A percentile compares a stretch with the other conserved stretches of the same genome.
These are phyloP conservation scores for Hofmannophila pseudospretella DNA, from an alignment of 2,888 invertebrate genomes.

Conservation along the genomic window DNA sequence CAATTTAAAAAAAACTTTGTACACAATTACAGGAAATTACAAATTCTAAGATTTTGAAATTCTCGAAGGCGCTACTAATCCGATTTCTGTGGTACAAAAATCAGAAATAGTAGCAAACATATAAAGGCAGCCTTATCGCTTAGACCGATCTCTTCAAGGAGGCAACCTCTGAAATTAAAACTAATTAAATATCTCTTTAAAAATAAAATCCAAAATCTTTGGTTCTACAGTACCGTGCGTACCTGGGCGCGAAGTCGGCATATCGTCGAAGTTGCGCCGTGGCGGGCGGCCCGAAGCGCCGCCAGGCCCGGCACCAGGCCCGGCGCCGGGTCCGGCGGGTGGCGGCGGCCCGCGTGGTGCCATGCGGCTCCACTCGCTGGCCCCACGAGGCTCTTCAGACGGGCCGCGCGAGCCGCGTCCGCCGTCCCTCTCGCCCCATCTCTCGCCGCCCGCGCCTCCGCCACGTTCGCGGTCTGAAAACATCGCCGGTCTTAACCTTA, in stretches of 20 bases:
- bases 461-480: constrained; percentile 35
- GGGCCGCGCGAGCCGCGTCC: constrained; percentile 58
- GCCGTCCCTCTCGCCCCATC: constrained; percentile 47
- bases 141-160: too few species aligned
- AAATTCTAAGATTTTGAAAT: too few species aligned
- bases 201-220: too few species aligned
- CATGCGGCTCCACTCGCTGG: constrained; percentile 60
- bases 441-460: constrained; percentile 22
- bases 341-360: constrained; percentile 43
- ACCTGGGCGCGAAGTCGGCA: constrained; percentile 64
- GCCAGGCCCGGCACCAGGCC: constrained; percentile 35
- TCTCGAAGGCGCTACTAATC: too few species aligned
- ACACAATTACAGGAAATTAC: too few species aligned
- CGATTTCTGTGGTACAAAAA: too few species aligned
- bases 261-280: constrained; percentile 57
- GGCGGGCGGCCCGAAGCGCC: constrained; percentile 29
- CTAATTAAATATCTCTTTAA: background rate
- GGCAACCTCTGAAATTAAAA: too few species aligned
- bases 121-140: too few species aligned
- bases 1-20: too few species aligned
- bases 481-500: too few species aligned
- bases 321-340: constrained; percentile 46
- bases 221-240: too few species aligned
- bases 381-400: constrained; percentile 51
- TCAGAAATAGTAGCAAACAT: too few species aligned